phyloP scores from a whole-genome alignment of 2,888 invertebrate species.

The Acheta domesticus region DNA sequence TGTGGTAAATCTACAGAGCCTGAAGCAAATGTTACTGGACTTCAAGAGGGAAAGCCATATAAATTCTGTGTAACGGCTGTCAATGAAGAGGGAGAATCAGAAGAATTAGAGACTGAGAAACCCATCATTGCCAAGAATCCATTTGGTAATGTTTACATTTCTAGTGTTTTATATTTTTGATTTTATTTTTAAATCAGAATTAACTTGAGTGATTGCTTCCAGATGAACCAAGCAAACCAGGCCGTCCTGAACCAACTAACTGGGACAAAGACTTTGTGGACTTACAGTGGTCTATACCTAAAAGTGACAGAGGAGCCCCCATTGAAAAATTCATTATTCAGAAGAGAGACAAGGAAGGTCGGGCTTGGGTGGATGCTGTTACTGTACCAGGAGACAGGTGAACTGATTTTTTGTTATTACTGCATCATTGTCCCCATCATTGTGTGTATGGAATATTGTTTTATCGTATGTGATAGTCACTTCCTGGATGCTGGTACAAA shows the following conservation, averaged over 20 bases:
- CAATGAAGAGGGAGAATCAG: conserved; percentile 97
- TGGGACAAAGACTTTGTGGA: conserved; percentile 98
- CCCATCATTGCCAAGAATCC: conserved; percentile 98
- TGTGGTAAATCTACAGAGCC: conserved; percentile 84
- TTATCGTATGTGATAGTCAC: no score
- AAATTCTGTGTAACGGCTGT: conserved; percentile 98
- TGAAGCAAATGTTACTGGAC: conserved; percentile 76
- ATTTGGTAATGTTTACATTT: conserved; percentile 62
- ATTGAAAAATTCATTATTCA: conserved; percentile 93
- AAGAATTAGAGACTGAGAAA: conserved; percentile 89
- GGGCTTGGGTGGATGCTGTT: conserved; percentile 79
- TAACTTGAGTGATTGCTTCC: conserved; percentile 40
- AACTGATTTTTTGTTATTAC: not conserved
- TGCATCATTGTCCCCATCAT: no score
- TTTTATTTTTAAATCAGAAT: not conserved
- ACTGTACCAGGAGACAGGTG: conserved; percentile 67
- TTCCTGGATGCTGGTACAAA: no score
- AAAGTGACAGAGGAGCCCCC: conserved; percentile 91
- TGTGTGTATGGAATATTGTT: no score
- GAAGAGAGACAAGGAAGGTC: conserved; percentile 85
- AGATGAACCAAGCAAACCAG: conserved; percentile 91
- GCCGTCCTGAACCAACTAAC: conserved; percentile 81
- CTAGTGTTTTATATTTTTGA: not conserved
- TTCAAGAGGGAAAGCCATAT: conserved; percentile 94
- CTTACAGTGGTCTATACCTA: conserved; percentile 88